Percentiles rank a stretch among this genome's conserved stretches.
Evolutionary conservation across 2,888 invertebrate species (phyloP).

Genomic region (Drosophila imparisetae): DNA sequence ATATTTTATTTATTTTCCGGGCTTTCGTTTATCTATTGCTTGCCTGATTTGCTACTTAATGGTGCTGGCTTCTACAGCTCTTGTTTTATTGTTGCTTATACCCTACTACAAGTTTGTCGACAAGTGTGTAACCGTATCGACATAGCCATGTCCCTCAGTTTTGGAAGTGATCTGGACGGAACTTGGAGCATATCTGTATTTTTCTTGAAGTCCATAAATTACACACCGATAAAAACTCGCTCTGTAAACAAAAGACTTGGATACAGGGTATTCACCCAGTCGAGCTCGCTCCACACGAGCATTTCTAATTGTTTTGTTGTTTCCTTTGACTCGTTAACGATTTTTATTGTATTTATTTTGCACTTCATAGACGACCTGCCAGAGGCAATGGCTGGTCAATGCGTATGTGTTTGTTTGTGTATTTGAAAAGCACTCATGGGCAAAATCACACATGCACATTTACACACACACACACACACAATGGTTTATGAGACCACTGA

Average conservation of each 20-base stretch:
- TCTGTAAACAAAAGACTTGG: background rate
- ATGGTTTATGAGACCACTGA: background rate
- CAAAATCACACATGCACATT: slow-evolving; percentile 5
- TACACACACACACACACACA: background rate
- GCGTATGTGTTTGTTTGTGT: slow-evolving; percentile 18
- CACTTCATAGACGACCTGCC: slow-evolving; percentile 52
- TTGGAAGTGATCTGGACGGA: background rate
- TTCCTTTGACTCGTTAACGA: slow-evolving; percentile 35
- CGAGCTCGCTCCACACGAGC: background rate
- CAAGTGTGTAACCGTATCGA: too few relatives aligned
- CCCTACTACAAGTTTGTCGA: background rate
- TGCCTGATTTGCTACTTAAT: slow-evolving; percentile 46
- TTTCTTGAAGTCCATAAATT: background rate
- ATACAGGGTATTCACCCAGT: background rate
- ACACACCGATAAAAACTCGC: background rate
- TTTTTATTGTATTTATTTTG: slow-evolving; percentile 70
- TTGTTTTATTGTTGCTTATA: slow-evolving; percentile 51
- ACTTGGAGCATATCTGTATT: background rate
- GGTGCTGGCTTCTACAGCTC: background rate
- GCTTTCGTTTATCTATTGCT: slow-evolving; percentile 44
- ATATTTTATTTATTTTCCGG: slow-evolving; percentile 1
- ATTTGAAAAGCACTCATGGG: slow-evolving; percentile 46
- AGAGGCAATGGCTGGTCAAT: slow-evolving; percentile 29
- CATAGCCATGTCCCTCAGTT: background rate
- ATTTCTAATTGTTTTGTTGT: background rate